Base-by-base conservation (phyloP, 2,888 invertebrate species). In the Meteorus cinctellus region DNA sequence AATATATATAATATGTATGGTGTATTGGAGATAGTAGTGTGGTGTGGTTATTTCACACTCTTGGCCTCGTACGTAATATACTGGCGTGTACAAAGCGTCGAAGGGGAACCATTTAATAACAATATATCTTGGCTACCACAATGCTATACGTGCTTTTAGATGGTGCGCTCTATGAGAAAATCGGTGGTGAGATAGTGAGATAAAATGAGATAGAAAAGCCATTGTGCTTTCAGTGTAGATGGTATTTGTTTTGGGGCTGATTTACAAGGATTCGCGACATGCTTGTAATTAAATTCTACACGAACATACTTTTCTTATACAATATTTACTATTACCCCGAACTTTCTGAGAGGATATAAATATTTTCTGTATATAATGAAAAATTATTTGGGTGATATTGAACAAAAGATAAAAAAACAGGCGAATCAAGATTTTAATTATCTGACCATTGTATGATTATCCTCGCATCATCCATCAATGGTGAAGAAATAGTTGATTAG, bases 81-180 rank as follows among this genome's bases (percentile, higher is more conserved):
- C 83, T 83, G 85, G 82, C 85, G 83, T 83, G 84, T 79, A 83
- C 77, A 80, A 75, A 81, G 62, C 83, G 83, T 83, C 84, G 84
- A 82, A 82, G 86, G 85, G 84, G 84, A 84, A 85, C 88, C 87
- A 87, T 89, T 89, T 89, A 89, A 89, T 89, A 89, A 89, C 88
- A 86, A 89, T 89, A 89, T 86, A 89, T 89, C 89, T 89, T 87
- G 82, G 78, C 82, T 83, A 85, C 82, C 84, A 83, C 84, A 86
- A 85, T 83, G 81, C 81, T 79, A 81, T 78, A 78, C 75, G 79
- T 55, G 55, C 62, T 59, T 79, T 72, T 60, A n/a, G 48, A 55
- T 63, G 14, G 24, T 27, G 10, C 36, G 51, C 36, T 74, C 24
- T 66, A 72, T 55, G 62, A 34, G 59, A 68, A 48, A 79, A 78